Conservation (phyloP, 2,797 vertebrate genomes). For the Cynodonichthys magdalenae region DNA sequence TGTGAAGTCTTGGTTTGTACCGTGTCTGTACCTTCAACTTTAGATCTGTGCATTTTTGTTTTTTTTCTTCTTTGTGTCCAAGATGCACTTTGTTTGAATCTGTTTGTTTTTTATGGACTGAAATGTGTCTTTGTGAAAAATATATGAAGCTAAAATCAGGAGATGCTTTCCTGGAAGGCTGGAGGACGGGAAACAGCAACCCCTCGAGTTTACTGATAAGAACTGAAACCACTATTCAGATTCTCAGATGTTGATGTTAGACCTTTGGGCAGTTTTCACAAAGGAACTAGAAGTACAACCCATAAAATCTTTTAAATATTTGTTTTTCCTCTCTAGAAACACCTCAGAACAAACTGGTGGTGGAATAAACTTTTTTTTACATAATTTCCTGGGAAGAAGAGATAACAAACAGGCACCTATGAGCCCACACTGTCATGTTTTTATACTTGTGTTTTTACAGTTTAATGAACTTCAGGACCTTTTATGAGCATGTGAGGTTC, state of each 20-base stretch:
- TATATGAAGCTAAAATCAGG: constrained; percentile 2
- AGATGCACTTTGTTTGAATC: constrained; percentile 22
- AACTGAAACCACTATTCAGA: background rate
- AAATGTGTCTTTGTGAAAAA: constrained; percentile 1
- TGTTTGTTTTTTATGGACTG: constrained; percentile 10
- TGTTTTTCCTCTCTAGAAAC: background rate
- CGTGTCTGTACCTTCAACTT: constrained; percentile 1
- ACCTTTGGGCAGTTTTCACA: background rate
- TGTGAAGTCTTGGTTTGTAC: constrained; percentile 28
- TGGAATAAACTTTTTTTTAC: background rate
- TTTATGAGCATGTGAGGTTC: background rate
- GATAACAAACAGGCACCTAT: background rate
- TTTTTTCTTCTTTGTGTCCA: constrained; percentile 3
- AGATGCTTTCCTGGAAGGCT: background rate
- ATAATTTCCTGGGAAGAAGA: background rate
- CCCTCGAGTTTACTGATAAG: background rate
- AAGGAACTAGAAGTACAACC: background rate
- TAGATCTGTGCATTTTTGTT: constrained; percentile 28
- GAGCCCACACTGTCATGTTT: background rate
- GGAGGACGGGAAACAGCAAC: background rate
- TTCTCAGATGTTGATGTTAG: background rate
- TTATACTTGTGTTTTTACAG: background rate
- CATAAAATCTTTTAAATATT: background rate
- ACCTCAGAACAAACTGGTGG: background rate
- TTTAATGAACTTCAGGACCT: background rate